These are phyloP conservation scores for Monoplex corrugatus DNA, from an alignment of 2,888 invertebrate genomes.

Conservation along the genomic window DNA sequence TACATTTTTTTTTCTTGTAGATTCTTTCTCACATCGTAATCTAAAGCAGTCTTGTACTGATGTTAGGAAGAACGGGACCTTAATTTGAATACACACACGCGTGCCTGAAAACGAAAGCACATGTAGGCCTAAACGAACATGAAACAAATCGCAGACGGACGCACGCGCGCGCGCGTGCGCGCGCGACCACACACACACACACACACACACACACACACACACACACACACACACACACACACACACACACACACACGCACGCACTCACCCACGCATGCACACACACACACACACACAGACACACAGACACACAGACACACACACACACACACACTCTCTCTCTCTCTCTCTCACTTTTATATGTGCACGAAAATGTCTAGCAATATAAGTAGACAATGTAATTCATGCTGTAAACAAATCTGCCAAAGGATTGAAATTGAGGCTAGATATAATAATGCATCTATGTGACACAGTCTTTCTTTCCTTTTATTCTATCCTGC, in stretches of 20 bases:
- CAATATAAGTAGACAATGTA: no score
- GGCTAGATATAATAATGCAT: no score
- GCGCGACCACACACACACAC: background rate
- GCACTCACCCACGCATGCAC: slow-evolving; percentile 9
- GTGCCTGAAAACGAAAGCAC: background rate
- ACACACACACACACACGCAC: slow-evolving; percentile 35
- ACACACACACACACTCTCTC: background rate
- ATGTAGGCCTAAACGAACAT: no score
- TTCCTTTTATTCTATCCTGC: no score
- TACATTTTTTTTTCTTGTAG: no score
- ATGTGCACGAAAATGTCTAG: no score
- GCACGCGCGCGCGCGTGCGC: background rate
- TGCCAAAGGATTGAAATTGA: no score
- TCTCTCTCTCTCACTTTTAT: background rate
- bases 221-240: slow-evolving; percentile 33
- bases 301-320: slow-evolving; percentile 21
- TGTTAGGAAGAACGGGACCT: no score
- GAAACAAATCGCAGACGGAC: background rate
- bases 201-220: slow-evolving; percentile 37
- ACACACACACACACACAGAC: slow-evolving; percentile 30
- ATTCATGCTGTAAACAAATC: no score
- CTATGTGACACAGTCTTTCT: no score
- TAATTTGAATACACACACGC: background rate
- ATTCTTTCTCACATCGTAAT: no score
- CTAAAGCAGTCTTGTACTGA: no score